phyloP scores from a whole-genome alignment of 2,888 invertebrate genomes.

The Bursaphelenchus okinawaensis region DNA sequence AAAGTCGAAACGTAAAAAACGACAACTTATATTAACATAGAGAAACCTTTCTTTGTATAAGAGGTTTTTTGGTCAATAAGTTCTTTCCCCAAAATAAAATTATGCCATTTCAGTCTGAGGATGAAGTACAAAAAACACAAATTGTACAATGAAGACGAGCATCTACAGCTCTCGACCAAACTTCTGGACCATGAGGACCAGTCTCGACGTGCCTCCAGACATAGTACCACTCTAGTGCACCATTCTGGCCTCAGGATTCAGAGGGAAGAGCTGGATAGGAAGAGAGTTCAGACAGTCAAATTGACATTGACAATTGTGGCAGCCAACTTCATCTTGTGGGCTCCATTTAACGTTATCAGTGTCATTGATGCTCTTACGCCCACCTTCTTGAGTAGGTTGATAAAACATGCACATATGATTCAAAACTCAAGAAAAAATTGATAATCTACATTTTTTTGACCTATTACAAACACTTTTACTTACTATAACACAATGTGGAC shows the following conservation, averaged over 20 bases:
- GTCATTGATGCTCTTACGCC: constrained; percentile 58
- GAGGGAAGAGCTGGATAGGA: constrained; percentile 37
- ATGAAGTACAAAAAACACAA: neutral
- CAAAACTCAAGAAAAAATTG: neutral
- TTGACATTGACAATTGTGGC: constrained; percentile 61
- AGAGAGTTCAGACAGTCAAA: constrained; percentile 61
- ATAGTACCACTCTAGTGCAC: constrained; percentile 6
- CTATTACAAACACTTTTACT: neutral
- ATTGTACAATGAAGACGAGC: neutral
- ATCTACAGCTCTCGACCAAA: neutral
- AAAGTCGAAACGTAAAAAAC: too few relatives aligned
- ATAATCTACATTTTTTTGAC: neutral
- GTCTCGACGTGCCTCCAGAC: neutral
- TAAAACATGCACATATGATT: neutral
- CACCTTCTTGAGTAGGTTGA: constrained; percentile 59
- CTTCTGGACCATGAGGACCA: neutral
- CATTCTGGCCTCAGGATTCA: constrained; percentile 9
- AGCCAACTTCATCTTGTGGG: constrained; percentile 69
- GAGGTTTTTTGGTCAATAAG: neutral
- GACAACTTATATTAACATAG: too few relatives aligned
- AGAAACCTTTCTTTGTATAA: too few relatives aligned
- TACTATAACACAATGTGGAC: neutral
- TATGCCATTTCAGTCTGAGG: neutral
- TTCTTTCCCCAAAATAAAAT: too few relatives aligned
- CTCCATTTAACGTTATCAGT: constrained; percentile 64